These are phyloP conservation scores for Pandemis corylana DNA, from an alignment of 2,888 invertebrate species.

Conservation along the genomic window DNA sequence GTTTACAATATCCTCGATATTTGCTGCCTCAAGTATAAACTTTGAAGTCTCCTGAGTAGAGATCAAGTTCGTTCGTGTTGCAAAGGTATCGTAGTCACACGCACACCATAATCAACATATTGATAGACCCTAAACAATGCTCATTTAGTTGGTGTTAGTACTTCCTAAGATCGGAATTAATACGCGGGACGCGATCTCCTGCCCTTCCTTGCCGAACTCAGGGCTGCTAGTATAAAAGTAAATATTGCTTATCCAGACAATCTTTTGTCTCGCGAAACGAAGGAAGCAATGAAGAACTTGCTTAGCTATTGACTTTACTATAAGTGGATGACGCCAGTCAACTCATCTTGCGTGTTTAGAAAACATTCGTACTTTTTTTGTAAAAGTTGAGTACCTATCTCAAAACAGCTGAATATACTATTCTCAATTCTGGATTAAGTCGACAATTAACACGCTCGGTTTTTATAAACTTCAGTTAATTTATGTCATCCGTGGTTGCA, in stretches of 20 bases:
- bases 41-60: not conserved
- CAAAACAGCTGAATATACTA: not conserved
- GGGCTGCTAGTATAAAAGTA: conserved; percentile 18
- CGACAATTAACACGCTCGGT: too few species aligned
- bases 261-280: not conserved
- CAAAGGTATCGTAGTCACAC: conserved; percentile 8
- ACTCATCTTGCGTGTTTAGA: too few species aligned
- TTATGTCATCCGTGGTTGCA: too few species aligned
- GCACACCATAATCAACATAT: conserved; percentile 41
- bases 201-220: conserved; percentile 21
- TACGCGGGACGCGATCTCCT: conserved; percentile 38
- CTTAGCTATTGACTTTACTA: too few species aligned
- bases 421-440: too few species aligned
- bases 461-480: too few species aligned
- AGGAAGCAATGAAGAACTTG: too few species aligned
- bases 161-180: conserved; percentile 42
- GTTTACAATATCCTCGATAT: conserved; percentile 28
- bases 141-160: conserved; percentile 41
- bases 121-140: conserved; percentile 44
- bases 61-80: not conserved
- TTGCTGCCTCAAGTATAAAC: not conserved
- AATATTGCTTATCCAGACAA: not conserved
- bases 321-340: too few species aligned
- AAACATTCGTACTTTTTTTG: too few species aligned
- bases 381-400: not conserved